phyloP scores from a whole-genome alignment of 30 jellyfish, hydroid and myxozoan species.

The Aurelia sp. region DNA sequence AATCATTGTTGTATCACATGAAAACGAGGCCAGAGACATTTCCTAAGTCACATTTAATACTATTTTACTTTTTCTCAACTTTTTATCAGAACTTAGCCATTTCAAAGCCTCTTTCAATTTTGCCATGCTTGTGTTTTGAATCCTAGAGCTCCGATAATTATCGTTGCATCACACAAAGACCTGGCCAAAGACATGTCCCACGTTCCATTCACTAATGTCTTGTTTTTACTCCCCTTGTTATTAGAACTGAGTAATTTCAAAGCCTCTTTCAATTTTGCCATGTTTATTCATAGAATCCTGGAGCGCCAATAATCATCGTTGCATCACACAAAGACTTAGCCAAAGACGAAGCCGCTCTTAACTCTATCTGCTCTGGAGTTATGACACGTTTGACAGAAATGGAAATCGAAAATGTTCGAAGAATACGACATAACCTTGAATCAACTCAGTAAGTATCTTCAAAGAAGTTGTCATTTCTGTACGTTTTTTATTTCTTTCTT shows the following conservation, averaged over 20 bases:
- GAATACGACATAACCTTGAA: slow-evolving; percentile 75
- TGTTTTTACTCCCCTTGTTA: too few species aligned
- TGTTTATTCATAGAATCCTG: slow-evolving; percentile 75
- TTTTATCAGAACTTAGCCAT: too few species aligned
- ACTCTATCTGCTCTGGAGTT: slow-evolving; percentile 68
- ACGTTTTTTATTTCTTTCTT: neutral
- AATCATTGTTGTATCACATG: too few species aligned
- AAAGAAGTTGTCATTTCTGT: neutral
- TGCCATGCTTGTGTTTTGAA: too few species aligned
- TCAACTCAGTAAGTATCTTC: slow-evolving; percentile 64
- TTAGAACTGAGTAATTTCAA: too few species aligned
- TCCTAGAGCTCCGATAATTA: too few species aligned
- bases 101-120: too few species aligned
- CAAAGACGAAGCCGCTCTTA: slow-evolving; percentile 61
- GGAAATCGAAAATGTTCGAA: slow-evolving; percentile 69
- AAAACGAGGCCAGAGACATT: neutral
- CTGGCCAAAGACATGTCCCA: too few species aligned
- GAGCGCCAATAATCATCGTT: slow-evolving; percentile 76
- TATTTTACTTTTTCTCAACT: too few species aligned
- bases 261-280: neutral
- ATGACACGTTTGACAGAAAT: slow-evolving; percentile 70
- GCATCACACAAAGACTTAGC: slow-evolving; percentile 89
- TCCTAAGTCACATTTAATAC: neutral
- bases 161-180: too few species aligned
- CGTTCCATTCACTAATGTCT: too few species aligned